Base-by-base conservation (phyloP, 2,797 vertebrate species). In the Girardinus metallicus region DNA sequence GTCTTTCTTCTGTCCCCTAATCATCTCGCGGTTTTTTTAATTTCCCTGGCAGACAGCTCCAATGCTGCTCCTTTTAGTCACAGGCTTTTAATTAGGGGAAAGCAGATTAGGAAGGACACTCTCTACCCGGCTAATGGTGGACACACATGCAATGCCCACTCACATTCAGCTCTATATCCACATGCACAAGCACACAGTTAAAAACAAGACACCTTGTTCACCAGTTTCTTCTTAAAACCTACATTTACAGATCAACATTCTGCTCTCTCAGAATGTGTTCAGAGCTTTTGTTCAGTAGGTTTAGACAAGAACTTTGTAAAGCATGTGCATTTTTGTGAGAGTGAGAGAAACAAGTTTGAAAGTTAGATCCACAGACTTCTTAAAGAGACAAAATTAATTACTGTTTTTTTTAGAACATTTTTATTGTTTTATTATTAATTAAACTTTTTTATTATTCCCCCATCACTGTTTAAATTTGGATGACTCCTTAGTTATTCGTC, bases 81-180 rank as follows among this genome's bases (percentile, higher is more conserved):
- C 87, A 91, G 89, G 82, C 90, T 92, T 94, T 94, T 93, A 93
- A 93, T 92, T 91, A 93, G 86, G 78, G 88, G 85, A 84, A 91
- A 86, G 87, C 82, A 90, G 86, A 94, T 94, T 92, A 92, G 71
- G 85, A 91, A 87, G 83, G 79, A 85, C 87, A 92, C 83, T 90
- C 85, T 88, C 84, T 81, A 85, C 77, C 82, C 75, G 75, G 79
- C 79, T 86, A 84, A 91, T 90, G 72, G 78, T 77, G 73, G 76
- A 39, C 47, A 77, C 11, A 11, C 78, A 80, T 62, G 80, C 78
- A 79, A 34, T n/a, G 23, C 36, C 13, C 46, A 29, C 16, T 49
- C 62, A 39, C 13, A 41, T 8, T 26, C 15, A 49, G 71, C 29
- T 18, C 10, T 3, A 31, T 60, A 9, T 75, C 3, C 34, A 41